Conservation (phyloP, 2,797 vertebrate species). For the Arnoldichthys spilopterus region DNA sequence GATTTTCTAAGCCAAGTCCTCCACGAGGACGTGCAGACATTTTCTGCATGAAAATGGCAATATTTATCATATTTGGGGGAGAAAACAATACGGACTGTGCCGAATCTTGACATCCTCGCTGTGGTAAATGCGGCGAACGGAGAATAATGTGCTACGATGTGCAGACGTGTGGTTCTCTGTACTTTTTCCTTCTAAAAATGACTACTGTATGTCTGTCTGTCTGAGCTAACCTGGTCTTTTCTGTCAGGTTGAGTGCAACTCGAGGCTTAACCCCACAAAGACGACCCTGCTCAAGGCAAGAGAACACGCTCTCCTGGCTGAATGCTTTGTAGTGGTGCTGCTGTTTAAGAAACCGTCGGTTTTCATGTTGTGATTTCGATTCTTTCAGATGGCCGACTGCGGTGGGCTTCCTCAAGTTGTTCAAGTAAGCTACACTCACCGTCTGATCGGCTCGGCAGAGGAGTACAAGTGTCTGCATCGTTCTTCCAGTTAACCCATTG, state of each 20-base stretch:
- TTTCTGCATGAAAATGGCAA: too few relatives aligned
- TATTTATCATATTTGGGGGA: too few relatives aligned
- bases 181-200: too few relatives aligned
- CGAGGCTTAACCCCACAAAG: slow-evolving; percentile 91
- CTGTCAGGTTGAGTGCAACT: slow-evolving; percentile 93
- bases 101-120: too few relatives aligned
- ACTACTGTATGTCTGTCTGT: neutral
- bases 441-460: too few relatives aligned
- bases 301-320: neutral
- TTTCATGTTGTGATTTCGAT: slow-evolving; percentile 22
- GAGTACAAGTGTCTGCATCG: neutral
- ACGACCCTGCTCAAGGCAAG: slow-evolving; percentile 92
- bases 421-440: slow-evolving; percentile 85
- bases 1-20: too few relatives aligned
- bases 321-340: neutral
- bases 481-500: neutral
- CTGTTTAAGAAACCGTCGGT: neutral
- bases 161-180: too few relatives aligned
- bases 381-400: slow-evolving; percentile 93
- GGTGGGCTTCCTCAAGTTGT: slow-evolving; percentile 93
- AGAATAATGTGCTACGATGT: too few relatives aligned
- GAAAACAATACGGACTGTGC: too few relatives aligned
- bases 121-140: too few relatives aligned
- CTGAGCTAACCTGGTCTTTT: neutral
- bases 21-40: too few relatives aligned